These are phyloP conservation scores for Eupithecia subumbrata DNA, from an alignment of 2,888 invertebrate species.

Conservation along the genomic window DNA sequence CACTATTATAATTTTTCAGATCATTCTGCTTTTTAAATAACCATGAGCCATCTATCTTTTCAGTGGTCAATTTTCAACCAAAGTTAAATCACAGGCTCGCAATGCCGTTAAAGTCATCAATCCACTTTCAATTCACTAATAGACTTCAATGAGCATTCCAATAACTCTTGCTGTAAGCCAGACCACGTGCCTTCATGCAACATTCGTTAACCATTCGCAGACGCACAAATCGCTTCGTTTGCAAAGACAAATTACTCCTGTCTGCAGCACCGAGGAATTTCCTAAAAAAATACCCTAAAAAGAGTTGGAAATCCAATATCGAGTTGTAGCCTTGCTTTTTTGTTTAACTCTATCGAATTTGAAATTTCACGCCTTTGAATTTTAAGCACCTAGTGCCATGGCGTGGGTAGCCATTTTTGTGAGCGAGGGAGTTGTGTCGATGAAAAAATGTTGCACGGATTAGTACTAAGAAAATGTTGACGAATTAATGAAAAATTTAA, in stretches of 20 bases:
- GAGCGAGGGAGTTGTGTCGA: background rate
- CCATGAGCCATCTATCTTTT: conserved; percentile 3
- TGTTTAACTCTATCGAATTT: conserved; percentile 40
- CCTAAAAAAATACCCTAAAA: conserved; percentile 73
- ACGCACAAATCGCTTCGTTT: conserved; percentile 83
- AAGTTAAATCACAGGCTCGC: conserved; percentile 9
- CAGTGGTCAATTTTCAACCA: background rate
- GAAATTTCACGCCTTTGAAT: conserved; percentile 3
- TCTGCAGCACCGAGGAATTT: conserved; percentile 69
- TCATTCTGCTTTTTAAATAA: no score
- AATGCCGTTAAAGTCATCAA: conserved; percentile 19
- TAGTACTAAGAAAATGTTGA: background rate
- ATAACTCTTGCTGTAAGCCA: conserved; percentile 58
- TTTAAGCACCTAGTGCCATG: background rate
- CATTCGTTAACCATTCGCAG: conserved; percentile 79
- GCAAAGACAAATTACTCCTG: conserved; percentile 79
- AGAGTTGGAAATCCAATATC: conserved; percentile 72
- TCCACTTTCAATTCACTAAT: conserved; percentile 65
- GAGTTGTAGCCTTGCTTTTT: conserved; percentile 58
- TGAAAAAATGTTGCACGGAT: background rate
- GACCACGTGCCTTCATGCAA: conserved; percentile 71
- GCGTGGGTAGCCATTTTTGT: background rate
- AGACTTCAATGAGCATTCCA: conserved; percentile 70
- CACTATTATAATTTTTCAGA: background rate
- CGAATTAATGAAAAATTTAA: background rate